phyloP scores from a whole-genome alignment of 2,113 vertebrate genomes.

The Nematolebias whitei region DNA sequence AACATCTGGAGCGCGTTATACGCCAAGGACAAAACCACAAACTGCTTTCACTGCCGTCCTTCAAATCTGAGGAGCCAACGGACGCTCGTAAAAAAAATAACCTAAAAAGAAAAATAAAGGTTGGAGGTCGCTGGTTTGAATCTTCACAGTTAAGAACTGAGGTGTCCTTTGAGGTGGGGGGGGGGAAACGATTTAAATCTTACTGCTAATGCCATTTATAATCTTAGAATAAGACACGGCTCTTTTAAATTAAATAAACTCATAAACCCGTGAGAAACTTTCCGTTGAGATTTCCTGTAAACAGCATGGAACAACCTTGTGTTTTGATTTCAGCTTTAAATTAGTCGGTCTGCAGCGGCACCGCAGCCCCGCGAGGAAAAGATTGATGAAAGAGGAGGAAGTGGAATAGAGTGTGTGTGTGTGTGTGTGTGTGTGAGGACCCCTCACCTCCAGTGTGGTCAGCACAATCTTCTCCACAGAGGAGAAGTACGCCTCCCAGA shows the following conservation, averaged over 20 bases:
- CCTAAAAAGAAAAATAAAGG: not conserved
- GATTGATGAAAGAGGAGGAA: conserved; percentile 33
- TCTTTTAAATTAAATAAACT: not conserved
- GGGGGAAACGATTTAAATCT: not conserved
- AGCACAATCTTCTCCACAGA: conserved; percentile 79
- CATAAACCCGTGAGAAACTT: not conserved
- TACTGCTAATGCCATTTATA: not conserved
- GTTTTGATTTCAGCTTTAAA: conserved; percentile 2
- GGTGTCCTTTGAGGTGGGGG: too few relatives aligned
- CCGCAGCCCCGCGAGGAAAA: conserved; percentile 24
- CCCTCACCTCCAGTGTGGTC: conserved; percentile 76
- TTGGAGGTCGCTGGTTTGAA: conserved; percentile 2
- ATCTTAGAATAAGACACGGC: too few relatives aligned
- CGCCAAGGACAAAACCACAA: not conserved
- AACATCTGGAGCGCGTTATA: not conserved
- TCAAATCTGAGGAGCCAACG: not conserved
- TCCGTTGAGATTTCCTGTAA: not conserved
- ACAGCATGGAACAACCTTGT: not conserved
- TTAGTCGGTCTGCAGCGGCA: conserved; percentile 25
- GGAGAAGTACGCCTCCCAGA: conserved; percentile 79
- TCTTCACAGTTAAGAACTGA: not conserved
- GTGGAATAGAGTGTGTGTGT: conserved; percentile 2
- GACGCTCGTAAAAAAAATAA: not conserved
- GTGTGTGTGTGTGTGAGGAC: conserved; percentile 5
- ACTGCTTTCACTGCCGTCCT: conserved; percentile 1